A percentile compares a stretch with the other conserved stretches of the same genome.
phyloP scores from a whole-genome alignment of 2,113 vertebrate species.

The Lepus timidus region DNA sequence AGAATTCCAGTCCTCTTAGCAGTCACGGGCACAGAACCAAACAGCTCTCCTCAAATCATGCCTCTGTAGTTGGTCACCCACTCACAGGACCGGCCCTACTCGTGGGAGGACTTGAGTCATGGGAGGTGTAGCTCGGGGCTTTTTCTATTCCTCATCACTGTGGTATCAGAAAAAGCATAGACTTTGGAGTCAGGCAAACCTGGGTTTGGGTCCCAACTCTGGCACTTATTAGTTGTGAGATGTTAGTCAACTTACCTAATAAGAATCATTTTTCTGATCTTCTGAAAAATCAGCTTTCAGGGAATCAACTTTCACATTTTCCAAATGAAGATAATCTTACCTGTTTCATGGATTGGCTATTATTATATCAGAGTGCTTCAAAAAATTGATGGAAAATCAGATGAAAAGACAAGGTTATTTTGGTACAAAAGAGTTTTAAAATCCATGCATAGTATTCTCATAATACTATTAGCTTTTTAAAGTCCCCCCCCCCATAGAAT shows the following conservation, averaged over 20 bases:
- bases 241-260: background rate
- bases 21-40: background rate
- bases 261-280: no score
- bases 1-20: background rate
- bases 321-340: slow-evolving; percentile 3
- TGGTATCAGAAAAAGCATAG: background rate
- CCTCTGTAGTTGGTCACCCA: background rate
- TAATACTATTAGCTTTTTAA: no score
- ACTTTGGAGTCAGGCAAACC: background rate
- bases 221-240: background rate
- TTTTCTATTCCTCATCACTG: background rate
- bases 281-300: no score
- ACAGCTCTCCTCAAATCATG: background rate
- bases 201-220: background rate
- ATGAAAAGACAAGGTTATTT: background rate
- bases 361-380: background rate
- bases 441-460: no score
- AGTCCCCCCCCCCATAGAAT: no score
- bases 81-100: background rate
- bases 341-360: background rate
- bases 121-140: background rate
- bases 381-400: background rate
- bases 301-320: background rate
- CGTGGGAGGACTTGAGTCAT: background rate
- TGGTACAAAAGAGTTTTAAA: no score